These are phyloP conservation scores for Macrosiphum euphorbiae DNA, from an alignment of 2,888 invertebrate species.

Conservation along the genomic window DNA sequence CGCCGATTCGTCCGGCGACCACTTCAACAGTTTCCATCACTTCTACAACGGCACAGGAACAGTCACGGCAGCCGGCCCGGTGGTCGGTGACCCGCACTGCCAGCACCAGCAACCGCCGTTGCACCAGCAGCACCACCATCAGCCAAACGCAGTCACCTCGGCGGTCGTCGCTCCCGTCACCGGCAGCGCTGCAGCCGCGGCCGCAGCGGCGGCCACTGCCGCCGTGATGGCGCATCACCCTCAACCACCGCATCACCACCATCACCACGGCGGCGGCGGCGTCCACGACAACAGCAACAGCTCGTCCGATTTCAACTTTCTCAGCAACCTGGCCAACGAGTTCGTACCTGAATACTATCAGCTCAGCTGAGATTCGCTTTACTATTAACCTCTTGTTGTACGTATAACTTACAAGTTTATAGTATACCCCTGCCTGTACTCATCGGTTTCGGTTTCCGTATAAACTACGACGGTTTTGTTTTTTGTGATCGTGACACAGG, in stretches of 20 bases:
- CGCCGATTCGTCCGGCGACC: conserved; percentile 76
- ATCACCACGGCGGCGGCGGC: conserved; percentile 67
- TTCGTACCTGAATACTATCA: conserved; percentile 91
- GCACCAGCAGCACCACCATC: conserved; percentile 23
- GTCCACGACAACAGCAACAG: conserved; percentile 84
- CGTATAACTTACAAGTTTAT: background rate
- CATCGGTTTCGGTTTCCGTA: background rate
- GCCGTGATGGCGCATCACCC: conserved; percentile 62
- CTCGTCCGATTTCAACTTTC: conserved; percentile 94
- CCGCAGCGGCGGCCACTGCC: conserved; percentile 69
- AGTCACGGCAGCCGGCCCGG: conserved; percentile 70
- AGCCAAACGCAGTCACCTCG: conserved; percentile 68
- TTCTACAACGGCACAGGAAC: conserved; percentile 73
- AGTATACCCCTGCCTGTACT: background rate
- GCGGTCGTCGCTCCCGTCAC: conserved; percentile 68
- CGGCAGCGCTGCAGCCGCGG: conserved; percentile 68
- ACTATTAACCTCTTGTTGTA: background rate
- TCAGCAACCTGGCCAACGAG: conserved; percentile 92
- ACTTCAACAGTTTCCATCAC: conserved; percentile 80
- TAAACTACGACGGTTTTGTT: background rate
- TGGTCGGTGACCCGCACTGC: conserved; percentile 69
- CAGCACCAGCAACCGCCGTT: conserved; percentile 17
- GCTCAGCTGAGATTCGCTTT: conserved; percentile 74
- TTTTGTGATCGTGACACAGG: background rate
- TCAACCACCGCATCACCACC: conserved; percentile 27